Base-by-base conservation (phyloP, 2,888 invertebrate species). In the Alentia gelatinosa region DNA sequence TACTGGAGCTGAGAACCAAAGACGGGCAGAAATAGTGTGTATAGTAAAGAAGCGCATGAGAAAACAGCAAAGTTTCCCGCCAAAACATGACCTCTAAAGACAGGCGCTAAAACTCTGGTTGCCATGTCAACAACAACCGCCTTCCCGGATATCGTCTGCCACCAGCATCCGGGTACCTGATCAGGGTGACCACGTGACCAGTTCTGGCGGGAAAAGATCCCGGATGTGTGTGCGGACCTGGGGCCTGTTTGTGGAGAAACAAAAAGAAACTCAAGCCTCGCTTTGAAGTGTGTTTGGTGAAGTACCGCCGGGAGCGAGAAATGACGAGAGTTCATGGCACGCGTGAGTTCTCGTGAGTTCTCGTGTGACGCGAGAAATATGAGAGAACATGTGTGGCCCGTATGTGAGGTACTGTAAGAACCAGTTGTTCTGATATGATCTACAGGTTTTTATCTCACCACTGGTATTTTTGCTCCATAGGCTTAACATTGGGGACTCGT, bases 271-370 rank as follows among this genome's bases (percentile, higher is more conserved):
- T 39, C 26, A 15, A 79, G 79, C 37, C 79, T 37, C 79, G 26
- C 68, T 68, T 68, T 68, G 68, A 68, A 68, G 68, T 68, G n/a
- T 56, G 56, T 56, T 56, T 56, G 56, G 56, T 56, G 19, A 56
- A 56, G 56, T 12, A 68, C 4, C 68, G 68, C 12, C 4, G 12
- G 26, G n/a, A n/a, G 30, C 30, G 26, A 26, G 68, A 68, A 68
- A 12, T 19, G 56, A 3, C 56, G 56, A 56, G 56, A 56, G 23
- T n/a, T 56, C 19, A n/a, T 56, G 68, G 30, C 68, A 68, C 68
- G 0, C 33, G 26, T 30, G 33, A 1, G 30, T 30, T 68, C 30
- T 26, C 33, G 26, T 30, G 33, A 1, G 30, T 30, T 68, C 30
- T 26, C 12, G 68, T 68, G 30, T 68, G 68, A 19, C 56, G n/a